Evolutionary conservation across 2,888 invertebrate species (phyloP).

Genomic region (Lasioglossum calceatum): DNA sequence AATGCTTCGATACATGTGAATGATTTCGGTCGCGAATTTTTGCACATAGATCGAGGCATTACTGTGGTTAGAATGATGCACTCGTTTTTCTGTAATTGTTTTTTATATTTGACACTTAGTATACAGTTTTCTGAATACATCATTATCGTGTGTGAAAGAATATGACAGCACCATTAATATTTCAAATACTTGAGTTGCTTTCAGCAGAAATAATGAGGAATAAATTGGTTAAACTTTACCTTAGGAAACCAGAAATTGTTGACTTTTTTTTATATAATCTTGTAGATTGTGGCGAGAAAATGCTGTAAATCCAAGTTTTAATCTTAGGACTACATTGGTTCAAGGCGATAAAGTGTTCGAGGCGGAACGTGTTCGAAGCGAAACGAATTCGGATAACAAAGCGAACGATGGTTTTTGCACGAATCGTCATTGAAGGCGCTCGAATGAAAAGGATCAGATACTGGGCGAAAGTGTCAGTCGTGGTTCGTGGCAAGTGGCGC

Average conservation of each 20-base stretch:
- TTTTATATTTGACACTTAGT: background rate
- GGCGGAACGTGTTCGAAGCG: background rate
- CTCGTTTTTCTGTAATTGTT: background rate
- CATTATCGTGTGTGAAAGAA: background rate
- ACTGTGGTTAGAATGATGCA: slow-evolving; percentile 32
- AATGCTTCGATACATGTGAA: slow-evolving; percentile 1
- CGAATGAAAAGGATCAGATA: slow-evolving; percentile 22
- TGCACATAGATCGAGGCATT: background rate
- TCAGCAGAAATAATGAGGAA: background rate
- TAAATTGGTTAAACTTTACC: background rate
- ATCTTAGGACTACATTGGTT: too few relatives aligned
- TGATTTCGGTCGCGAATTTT: background rate
- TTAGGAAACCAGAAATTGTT: too few relatives aligned
- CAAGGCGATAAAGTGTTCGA: background rate
- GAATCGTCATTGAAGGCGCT: slow-evolving; percentile 14
- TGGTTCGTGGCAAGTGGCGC: slow-evolving; percentile 23
- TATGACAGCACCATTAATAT: too few relatives aligned
- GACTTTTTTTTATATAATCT: too few relatives aligned
- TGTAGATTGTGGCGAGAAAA: too few relatives aligned
- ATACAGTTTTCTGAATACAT: background rate
- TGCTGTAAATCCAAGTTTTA: too few relatives aligned
- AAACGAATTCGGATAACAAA: slow-evolving; percentile 18
- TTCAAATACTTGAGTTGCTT: background rate
- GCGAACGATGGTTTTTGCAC: slow-evolving; percentile 14
- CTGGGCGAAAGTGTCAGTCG: slow-evolving; percentile 21